Evolutionary conservation across 2,797 vertebrate genomes (phyloP), one percentile per base, ranked within the genome.

Genomic region (Bryconaethiops microstoma): DNA sequence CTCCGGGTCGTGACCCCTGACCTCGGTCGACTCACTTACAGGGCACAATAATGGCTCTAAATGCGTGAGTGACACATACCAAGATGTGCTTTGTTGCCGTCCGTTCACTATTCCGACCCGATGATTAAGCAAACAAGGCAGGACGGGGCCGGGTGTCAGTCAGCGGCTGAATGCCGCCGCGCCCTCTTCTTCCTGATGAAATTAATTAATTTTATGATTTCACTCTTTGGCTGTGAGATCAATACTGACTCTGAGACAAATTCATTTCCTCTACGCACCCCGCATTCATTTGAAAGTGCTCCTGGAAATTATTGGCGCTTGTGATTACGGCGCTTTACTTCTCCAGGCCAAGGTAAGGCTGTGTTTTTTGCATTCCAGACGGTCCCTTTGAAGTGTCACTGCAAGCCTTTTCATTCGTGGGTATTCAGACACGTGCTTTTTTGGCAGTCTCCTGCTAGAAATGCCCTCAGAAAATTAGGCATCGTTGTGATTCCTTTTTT

Each of bases 171-270:
- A 40, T 50, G 50, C 52, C 19, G 4, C 39, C 29, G 39, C 52
- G 19, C 45, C 78, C 90, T 87, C 89, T 65, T 55, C 60, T 40
- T 68, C 16, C 75, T 76, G 82, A 87, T 85, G 85, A 90, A 88
- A 88, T 83, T 69, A 78, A 87, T 90, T 90, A 42, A 88, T 90
- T 92, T 88, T 82, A 87, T 83, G 83, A 81, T 83, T 86, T 63
- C 73, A 75, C 65, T 89, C 85, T 89, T 87, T 84, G 90, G 82
- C 76, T 80, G 68, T 83, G 52, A 84, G 90, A 93, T 94, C 92
- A 91, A 92, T 92, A 87, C 84, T 79, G 87, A 87, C 90, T 90
- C 83, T 83, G 88, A 88, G 87, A 89, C 87, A 90, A 91, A 92
- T 93, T 88, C 59, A 89, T 92, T 91, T 89, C 89, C 88, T 84